These are phyloP conservation scores for Acrocephalus arundinaceus DNA, from an alignment of 2,113 vertebrate species.

Conservation along the genomic window DNA sequence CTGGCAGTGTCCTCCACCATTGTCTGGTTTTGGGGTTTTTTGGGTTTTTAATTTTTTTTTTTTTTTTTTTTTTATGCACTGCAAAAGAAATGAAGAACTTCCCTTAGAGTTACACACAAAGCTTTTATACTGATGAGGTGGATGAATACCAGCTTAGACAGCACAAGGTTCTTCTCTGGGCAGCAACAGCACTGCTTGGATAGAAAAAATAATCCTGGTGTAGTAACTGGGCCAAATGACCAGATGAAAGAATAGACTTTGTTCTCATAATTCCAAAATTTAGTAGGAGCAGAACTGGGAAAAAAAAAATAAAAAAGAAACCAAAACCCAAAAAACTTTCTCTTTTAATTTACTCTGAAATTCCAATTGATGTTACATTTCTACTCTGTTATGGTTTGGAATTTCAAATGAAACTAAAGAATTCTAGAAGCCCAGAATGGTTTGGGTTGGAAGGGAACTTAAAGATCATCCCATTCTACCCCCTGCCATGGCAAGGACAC, in stretches of 20 bases:
- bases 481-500: not conserved
- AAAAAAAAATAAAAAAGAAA: not conserved
- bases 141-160: accelerated
- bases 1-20: not conserved
- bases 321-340: not conserved
- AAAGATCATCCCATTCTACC: accelerated
- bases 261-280: not conserved
- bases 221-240: not conserved
- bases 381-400: not conserved
- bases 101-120: not conserved
- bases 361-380: not conserved
- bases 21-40: not conserved
- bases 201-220: not conserved
- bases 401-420: not conserved
- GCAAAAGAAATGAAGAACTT: not conserved
- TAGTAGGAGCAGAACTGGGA: not conserved
- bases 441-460: not conserved
- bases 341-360: not conserved
- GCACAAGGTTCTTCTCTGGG: too few relatives aligned
- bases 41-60: not conserved
- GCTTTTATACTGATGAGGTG: not conserved
- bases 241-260: not conserved
- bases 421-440: not conserved
- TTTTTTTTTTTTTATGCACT: accelerated
- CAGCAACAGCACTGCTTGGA: not conserved